Base-by-base conservation (phyloP, 2,888 invertebrate species). In the Danaus chrysippus region DNA sequence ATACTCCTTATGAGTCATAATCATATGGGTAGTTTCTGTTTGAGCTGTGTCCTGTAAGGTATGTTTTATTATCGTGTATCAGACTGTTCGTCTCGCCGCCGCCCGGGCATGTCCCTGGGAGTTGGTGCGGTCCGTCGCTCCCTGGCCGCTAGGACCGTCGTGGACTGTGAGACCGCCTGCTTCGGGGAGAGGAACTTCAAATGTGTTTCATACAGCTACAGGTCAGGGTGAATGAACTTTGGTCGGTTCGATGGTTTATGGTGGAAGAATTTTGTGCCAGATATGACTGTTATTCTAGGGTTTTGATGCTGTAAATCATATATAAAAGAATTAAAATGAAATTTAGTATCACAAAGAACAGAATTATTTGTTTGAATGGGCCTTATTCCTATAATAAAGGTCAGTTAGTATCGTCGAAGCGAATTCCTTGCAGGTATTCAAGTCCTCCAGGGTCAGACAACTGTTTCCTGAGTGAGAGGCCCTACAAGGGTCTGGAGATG, bases 121-220 rank as follows among this genome's bases (percentile, higher is more conserved):
- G 93, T 94, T 65, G 92, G 92, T 0, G 93, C 94, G 3, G 92
- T 96, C 1, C 92, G 94, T 59, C 92, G 94, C 61, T 93, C 94
- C 0, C 89, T 92, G 53, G 82, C 93, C 1, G 94, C 94, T 1
- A 92, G 93, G 1, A 94, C 93, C 13, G 92, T 96, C 11, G 94
- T 95, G 15, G 95, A 95, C 64, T 96, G 96, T 76, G 96, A 96
- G 71, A 87, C 93, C 0, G 91, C 95, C 10, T 96, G 96, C 78
- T 94, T 93, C 58, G 91, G 92, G 10, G 95, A 95, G 77, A 91
- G 91, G 61, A 93, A 93, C 64, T 96, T 96, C 76, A 90, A 91
- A 73, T 96, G 96, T 74, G 93, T 93, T 41, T 95, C 95, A 0
- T 96, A 95, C 70, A 95, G 95, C 68, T 96, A 93, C 76, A 93